phyloP scores from a whole-genome alignment of 2,797 vertebrate species.

The Pseudochirops corinnae region DNA sequence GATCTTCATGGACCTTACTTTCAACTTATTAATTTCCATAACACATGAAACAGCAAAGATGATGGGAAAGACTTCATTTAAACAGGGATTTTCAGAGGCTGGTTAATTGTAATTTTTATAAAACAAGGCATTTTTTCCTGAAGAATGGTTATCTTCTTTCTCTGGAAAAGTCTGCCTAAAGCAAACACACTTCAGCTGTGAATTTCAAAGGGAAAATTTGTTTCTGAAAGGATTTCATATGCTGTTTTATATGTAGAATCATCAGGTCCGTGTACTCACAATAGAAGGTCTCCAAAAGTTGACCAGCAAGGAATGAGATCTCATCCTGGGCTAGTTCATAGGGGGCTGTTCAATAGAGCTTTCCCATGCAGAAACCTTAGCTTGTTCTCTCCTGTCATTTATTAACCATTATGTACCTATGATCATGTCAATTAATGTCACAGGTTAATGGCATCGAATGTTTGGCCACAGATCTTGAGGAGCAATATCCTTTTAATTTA shows the following conservation, averaged over 20 bases:
- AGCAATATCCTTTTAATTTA: not conserved
- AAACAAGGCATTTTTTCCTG: not conserved
- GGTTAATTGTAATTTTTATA: not conserved
- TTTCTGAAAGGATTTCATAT: not conserved
- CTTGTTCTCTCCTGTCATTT: not conserved
- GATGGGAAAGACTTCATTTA: not conserved
- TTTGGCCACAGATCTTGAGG: not conserved
- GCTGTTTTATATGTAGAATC: not conserved
- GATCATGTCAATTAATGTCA: not conserved
- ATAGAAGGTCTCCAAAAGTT: conserved; percentile 25
- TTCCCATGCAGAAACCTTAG: accelerated
- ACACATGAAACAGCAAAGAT: not conserved
- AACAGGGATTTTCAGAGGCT: not conserved
- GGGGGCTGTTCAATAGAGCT: not conserved
- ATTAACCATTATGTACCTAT: not conserved
- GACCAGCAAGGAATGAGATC: not conserved
- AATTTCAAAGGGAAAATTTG: conserved; percentile 1
- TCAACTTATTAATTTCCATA: not conserved
- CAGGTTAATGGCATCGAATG: not conserved
- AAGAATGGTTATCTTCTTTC: not conserved
- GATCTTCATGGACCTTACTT: not conserved
- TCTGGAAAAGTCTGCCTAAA: not conserved
- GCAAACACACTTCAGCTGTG: not conserved
- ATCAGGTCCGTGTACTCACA: not conserved
- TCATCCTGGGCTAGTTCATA: not conserved